Evolutionary conservation across 2,113 vertebrate genomes (phyloP).

Genomic region (Embiotoca jacksoni): DNA sequence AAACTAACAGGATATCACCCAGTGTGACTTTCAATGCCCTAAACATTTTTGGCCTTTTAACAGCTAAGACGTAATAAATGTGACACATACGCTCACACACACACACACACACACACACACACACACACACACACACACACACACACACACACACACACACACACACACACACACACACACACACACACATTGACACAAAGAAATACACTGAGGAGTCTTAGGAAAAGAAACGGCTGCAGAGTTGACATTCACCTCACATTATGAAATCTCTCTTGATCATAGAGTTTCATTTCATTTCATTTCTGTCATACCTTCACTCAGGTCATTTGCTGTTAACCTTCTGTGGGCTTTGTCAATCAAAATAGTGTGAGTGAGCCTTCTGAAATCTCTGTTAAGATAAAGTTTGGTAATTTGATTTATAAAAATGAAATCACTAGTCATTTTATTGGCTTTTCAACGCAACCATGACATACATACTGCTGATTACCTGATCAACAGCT

Average conservation of each 20-base stretch:
- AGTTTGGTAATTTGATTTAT: too few species aligned
- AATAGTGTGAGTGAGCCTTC: neutral
- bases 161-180: neutral
- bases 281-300: neutral
- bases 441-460: neutral
- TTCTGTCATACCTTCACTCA: conserved; percentile 8
- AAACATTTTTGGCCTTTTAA: conserved; percentile 57
- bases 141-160: too few species aligned
- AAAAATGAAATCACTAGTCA: neutral
- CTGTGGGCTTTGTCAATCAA: neutral
- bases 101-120: neutral
- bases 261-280: neutral
- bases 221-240: too few species aligned
- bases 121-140: too few species aligned
- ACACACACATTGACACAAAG: conserved; percentile 10
- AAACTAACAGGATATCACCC: conserved; percentile 29
- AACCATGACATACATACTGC: neutral
- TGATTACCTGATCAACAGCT: neutral
- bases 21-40: conserved; percentile 45
- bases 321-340: conserved; percentile 8
- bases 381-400: too few species aligned
- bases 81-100: conserved; percentile 11
- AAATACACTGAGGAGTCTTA: neutral
- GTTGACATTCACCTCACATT: neutral
- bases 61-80: conserved; percentile 38